A percentile compares a stretch with the other conserved stretches of the same genome.
Conservation (phyloP, 2,113 vertebrate genomes). For the Eudyptes chrysolophus region DNA sequence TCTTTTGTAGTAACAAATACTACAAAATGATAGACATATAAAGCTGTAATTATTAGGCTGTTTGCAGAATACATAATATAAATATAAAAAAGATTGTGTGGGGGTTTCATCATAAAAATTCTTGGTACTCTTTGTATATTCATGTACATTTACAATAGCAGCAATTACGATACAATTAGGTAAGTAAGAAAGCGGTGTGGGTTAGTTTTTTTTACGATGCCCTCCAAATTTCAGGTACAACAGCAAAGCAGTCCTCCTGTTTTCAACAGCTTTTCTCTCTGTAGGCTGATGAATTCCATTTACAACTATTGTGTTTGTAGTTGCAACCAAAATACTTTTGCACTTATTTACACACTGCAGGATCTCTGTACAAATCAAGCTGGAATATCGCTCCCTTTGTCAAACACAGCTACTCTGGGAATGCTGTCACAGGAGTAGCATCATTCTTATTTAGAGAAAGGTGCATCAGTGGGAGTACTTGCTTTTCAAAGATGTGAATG, state of each 20-base stretch:
- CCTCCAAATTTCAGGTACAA: not conserved
- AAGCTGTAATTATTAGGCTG: slow-evolving; percentile 48
- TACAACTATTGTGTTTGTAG: not conserved
- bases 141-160: slow-evolving; percentile 67
- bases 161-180: slow-evolving; percentile 3
- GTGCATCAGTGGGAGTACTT: not conserved
- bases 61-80: slow-evolving; percentile 58
- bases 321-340: not conserved
- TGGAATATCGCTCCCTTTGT: not conserved
- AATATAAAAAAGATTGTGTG: slow-evolving; percentile 35
- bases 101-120: slow-evolving; percentile 23
- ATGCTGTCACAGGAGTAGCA: not conserved
- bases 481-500: not conserved
- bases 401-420: not conserved
- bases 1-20: slow-evolving; percentile 20
- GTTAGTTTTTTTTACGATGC: not conserved
- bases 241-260: not conserved
- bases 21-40: slow-evolving; percentile 42
- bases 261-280: not conserved
- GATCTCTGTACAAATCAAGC: not conserved
- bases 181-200: not conserved
- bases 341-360: not conserved
- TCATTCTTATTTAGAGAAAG: not conserved
- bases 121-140: slow-evolving; percentile 48
- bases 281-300: not conserved